A percentile compares a stretch with the other conserved stretches of the same genome.
Evolutionary conservation across 2,888 invertebrate species (phyloP).

Genomic region (Acanthosepion esculentum): DNA sequence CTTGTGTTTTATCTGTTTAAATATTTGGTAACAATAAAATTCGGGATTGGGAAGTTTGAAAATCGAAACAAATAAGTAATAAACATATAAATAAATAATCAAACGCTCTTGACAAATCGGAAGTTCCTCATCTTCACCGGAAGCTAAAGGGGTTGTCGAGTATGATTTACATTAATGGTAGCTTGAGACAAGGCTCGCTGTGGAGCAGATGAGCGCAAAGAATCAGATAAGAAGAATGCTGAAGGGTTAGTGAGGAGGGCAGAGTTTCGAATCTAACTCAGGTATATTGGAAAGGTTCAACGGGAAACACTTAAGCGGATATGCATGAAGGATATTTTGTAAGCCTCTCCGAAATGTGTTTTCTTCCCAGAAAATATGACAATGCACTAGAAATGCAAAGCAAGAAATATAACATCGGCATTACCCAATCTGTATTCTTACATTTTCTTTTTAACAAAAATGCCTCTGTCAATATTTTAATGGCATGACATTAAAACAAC

Average conservation of each 20-base stretch:
- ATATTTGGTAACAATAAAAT: not conserved
- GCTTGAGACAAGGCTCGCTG: not conserved
- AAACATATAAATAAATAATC: conserved; percentile 25
- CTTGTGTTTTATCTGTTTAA: not conserved
- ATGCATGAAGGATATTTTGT: not conserved
- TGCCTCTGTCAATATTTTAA: not conserved
- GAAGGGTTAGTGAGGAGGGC: not conserved
- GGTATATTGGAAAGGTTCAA: not conserved
- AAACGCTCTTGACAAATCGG: not conserved
- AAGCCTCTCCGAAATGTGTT: not conserved
- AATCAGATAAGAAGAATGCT: too few species aligned
- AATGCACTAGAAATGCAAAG: not conserved
- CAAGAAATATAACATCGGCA: not conserved
- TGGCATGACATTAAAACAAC: not conserved
- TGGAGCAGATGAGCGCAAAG: not conserved
- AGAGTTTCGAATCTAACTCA: not conserved
- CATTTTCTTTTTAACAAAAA: not conserved
- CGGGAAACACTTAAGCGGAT: not conserved
- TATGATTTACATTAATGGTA: not conserved
- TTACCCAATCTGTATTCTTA: not conserved
- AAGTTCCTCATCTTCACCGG: not conserved
- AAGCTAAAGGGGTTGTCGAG: not conserved
- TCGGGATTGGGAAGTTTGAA: not conserved
- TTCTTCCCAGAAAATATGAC: not conserved
- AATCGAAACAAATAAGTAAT: not conserved